Conservation (phyloP, 2,113 vertebrate species). For the Cochlearius cochlearius region DNA sequence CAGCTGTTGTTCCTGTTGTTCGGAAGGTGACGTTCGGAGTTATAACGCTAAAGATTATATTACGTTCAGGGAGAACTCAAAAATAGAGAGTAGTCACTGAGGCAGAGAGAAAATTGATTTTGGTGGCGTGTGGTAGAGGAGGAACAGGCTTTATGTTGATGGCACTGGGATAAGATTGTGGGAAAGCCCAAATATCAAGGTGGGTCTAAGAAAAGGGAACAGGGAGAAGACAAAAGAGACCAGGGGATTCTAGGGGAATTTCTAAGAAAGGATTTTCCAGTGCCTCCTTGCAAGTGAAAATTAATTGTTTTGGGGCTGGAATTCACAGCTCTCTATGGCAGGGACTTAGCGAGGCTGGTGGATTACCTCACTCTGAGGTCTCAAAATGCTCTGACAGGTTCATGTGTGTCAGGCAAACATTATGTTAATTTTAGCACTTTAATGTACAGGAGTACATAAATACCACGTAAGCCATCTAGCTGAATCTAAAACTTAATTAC, state of each 20-base stretch:
- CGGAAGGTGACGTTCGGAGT: neutral
- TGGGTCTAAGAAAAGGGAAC: neutral
- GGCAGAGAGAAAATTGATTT: neutral
- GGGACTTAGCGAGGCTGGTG: neutral
- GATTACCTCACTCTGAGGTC: conserved; percentile 34
- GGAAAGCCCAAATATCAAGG: neutral
- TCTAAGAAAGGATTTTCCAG: conserved; percentile 32
- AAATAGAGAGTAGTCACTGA: neutral
- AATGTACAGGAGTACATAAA: conserved; percentile 33
- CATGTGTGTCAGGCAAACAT: conserved; percentile 52
- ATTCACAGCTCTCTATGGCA: conserved; percentile 7
- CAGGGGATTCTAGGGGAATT: neutral
- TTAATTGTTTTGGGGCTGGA: conserved; percentile 48
- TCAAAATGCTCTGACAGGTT: conserved; percentile 55
- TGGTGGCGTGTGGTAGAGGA: neutral
- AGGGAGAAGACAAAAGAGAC: conserved; percentile 8
- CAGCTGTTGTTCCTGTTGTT: neutral
- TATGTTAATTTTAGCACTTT: conserved; percentile 47
- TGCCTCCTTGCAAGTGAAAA: conserved; percentile 18
- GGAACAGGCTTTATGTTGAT: neutral
- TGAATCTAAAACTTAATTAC: conserved; percentile 63
- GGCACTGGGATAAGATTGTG: neutral
- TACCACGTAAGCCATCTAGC: conserved; percentile 10
- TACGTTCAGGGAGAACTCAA: neutral
- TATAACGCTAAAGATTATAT: neutral